A percentile compares a stretch with the other conserved stretches of the same genome.
These are phyloP conservation scores for Diadema setosum DNA, from an alignment of 35 echinoderm and acorn worm genomes.

Conservation along the genomic window DNA sequence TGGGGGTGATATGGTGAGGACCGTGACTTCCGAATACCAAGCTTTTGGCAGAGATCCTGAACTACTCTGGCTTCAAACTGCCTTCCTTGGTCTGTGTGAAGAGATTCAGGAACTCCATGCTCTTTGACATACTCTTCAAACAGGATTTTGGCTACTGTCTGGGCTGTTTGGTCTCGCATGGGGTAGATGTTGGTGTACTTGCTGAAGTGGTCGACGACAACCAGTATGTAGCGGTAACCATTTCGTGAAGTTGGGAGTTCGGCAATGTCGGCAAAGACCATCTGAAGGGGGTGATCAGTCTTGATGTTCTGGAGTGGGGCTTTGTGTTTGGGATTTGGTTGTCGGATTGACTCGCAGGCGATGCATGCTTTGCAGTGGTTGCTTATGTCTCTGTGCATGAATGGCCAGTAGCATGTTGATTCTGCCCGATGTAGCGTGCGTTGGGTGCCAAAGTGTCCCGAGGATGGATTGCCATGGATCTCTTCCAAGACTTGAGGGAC, in stretches of 20 bases:
- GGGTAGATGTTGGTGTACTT: not conserved
- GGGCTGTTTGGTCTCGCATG: not conserved
- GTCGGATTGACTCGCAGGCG: not conserved
- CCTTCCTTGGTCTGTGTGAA: slow-evolving; percentile 32
- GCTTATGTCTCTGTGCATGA: not conserved
- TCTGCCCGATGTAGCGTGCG: not conserved
- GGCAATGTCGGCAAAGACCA: not conserved
- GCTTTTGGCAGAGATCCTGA: not conserved
- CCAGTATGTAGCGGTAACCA: not conserved
- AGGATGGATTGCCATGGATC: not conserved
- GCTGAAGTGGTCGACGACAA: not conserved
- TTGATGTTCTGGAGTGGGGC: not conserved
- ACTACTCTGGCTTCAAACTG: slow-evolving; percentile 24
- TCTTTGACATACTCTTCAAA: slow-evolving; percentile 16
- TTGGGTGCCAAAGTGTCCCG: not conserved
- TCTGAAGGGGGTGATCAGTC: not conserved
- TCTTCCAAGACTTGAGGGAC: not conserved
- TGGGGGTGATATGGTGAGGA: slow-evolving; percentile 40
- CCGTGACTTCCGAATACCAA: not conserved
- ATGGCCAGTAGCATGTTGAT: not conserved
- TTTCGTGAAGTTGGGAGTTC: not conserved
- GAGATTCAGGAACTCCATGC: slow-evolving; percentile 13
- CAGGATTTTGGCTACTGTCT: not conserved
- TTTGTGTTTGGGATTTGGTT: not conserved
- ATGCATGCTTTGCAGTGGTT: not conserved